Conservation (phyloP, 2,113 vertebrate genomes). For the human (Homo sapiens) region DNA sequence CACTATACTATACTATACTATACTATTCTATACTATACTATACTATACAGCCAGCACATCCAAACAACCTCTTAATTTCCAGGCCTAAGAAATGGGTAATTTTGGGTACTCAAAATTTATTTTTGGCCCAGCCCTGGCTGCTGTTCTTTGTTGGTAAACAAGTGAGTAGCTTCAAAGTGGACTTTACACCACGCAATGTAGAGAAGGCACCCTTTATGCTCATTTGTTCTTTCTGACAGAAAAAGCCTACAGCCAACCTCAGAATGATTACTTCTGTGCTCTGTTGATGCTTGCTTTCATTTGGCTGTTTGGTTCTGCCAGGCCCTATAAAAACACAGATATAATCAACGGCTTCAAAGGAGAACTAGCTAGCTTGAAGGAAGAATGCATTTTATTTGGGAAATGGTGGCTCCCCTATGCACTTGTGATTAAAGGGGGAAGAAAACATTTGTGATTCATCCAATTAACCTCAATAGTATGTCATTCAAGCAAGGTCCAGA, state of each 20-base stretch:
- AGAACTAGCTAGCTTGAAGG: background rate
- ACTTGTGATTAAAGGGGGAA: conserved; percentile 19
- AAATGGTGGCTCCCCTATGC: background rate
- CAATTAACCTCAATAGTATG: background rate
- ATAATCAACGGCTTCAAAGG: conserved; percentile 11
- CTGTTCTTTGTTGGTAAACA: background rate
- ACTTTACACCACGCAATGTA: accelerated
- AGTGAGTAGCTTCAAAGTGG: background rate
- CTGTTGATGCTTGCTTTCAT: background rate
- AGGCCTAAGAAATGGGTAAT: background rate
- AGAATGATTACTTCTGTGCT: background rate
- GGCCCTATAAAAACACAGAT: background rate
- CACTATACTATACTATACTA: background rate
- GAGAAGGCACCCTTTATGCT: background rate
- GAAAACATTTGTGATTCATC: background rate
- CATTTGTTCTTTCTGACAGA: background rate
- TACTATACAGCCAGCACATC: background rate
- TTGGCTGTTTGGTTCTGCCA: background rate
- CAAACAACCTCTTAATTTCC: background rate
- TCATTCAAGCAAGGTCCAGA: background rate
- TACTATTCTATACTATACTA: background rate
- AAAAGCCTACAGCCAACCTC: background rate
- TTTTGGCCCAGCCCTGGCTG: background rate
- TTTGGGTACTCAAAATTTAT: background rate
- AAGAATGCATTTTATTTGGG: background rate